A percentile compares a stretch with the other conserved stretches of the same genome.
Conservation (phyloP, 2,888 invertebrate species). For the Abrostola triplasia region DNA sequence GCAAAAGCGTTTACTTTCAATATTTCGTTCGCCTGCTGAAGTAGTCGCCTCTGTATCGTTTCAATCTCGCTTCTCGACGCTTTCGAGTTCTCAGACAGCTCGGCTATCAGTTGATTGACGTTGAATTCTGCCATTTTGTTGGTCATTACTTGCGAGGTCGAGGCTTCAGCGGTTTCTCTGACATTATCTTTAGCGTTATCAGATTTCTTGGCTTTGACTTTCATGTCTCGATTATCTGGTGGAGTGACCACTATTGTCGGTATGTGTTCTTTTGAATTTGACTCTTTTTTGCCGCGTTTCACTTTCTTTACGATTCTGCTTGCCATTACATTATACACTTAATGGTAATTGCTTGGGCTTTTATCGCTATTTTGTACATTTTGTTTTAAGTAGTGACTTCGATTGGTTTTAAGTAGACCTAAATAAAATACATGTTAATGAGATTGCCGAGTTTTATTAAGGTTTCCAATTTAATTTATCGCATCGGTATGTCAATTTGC, state of each 20-base stretch:
- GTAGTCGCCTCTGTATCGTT: conserved; percentile 78
- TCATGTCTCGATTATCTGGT: conserved; percentile 76
- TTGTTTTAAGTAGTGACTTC: conserved; percentile 46
- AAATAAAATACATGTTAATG: conserved; percentile 28
- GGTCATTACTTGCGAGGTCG: conserved; percentile 56
- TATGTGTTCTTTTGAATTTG: conserved; percentile 64
- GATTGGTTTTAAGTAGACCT: conserved; percentile 40
- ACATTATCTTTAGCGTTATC: conserved; percentile 60
- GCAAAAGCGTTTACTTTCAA: conserved; percentile 84
- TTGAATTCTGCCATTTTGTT: conserved; percentile 78
- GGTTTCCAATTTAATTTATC: conserved; percentile 58
- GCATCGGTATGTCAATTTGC: conserved; percentile 32
- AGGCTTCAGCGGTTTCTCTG: conserved; percentile 51
- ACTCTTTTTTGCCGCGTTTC: conserved; percentile 89
- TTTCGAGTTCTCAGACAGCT: conserved; percentile 81
- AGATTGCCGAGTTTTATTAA: conserved; percentile 58
- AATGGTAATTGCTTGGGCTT: conserved; percentile 73
- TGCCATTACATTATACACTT: conserved; percentile 89
- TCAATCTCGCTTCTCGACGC: conserved; percentile 83
- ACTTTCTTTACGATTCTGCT: conserved; percentile 92
- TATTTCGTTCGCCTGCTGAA: conserved; percentile 85
- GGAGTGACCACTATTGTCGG: conserved; percentile 79
- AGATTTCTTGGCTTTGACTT: conserved; percentile 72
- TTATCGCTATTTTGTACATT: conserved; percentile 57
- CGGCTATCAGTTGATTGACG: conserved; percentile 82